Conservation (phyloP, 2,888 invertebrate species). For the Holacanthella duospinosa region DNA sequence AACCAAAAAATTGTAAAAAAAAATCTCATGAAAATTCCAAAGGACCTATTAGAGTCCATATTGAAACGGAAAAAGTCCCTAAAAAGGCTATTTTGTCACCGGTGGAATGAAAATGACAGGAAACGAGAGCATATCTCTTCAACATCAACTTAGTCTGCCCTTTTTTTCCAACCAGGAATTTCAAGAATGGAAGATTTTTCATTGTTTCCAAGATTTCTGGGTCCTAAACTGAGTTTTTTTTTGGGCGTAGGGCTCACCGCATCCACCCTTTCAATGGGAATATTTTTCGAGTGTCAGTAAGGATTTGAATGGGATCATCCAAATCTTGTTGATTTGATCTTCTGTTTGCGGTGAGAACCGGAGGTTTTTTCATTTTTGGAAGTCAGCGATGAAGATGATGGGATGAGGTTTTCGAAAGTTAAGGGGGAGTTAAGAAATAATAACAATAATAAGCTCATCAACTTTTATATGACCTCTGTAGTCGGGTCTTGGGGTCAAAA, state of each 20-base stretch:
- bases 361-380: not conserved
- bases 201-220: not conserved
- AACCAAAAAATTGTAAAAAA: too few species aligned
- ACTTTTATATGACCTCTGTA: slow-evolving; percentile 1
- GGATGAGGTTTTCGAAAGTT: not conserved
- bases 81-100: slow-evolving; percentile 2
- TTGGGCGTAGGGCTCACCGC: not conserved
- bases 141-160: not conserved
- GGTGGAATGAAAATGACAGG: slow-evolving; percentile 1
- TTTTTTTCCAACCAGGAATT: not conserved
- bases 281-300: not conserved
- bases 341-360: not conserved
- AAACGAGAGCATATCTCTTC: not conserved
- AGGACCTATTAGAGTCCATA: not conserved
- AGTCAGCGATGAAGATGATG: not conserved
- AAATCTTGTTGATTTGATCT: not conserved
- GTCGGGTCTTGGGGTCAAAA: too few species aligned
- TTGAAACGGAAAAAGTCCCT: too few species aligned
- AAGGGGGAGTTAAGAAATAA: too few species aligned
- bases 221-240: not conserved
- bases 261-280: not conserved
- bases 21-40: not conserved
- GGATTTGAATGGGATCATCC: not conserved
- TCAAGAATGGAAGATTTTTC: not conserved
- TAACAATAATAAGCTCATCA: not conserved